phyloP scores from a whole-genome alignment of 2,113 vertebrate genomes.

The Pseudopipra pipra region DNA sequence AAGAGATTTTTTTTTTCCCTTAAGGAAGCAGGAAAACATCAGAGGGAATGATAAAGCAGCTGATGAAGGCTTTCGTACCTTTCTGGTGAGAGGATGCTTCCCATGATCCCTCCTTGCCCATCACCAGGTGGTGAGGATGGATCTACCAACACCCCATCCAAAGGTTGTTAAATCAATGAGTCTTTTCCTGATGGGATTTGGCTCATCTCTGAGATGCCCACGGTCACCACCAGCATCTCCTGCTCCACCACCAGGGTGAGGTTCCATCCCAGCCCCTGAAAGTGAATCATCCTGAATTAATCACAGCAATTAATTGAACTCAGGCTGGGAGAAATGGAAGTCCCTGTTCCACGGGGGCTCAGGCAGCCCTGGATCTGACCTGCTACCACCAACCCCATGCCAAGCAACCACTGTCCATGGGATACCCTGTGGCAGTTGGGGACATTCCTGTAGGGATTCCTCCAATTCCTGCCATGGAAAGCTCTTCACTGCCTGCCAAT shows the following conservation, averaged over 20 bases:
- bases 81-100: not conserved
- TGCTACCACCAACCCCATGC: not conserved
- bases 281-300: slow-evolving; percentile 33
- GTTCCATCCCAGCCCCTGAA: not conserved
- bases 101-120: not conserved
- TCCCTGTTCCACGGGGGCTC: not conserved
- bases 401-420: fast-evolving
- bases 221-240: not conserved
- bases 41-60: not conserved
- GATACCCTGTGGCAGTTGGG: not conserved
- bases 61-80: not conserved
- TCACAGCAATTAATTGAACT: not conserved
- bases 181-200: not conserved
- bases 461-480: not conserved
- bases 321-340: not conserved
- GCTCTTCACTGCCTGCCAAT: not conserved
- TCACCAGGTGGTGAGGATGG: fast-evolving
- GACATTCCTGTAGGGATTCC: slow-evolving; percentile 9
- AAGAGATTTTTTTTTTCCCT: not conserved
- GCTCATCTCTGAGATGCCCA: not conserved
- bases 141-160: not conserved
- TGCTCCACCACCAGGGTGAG: not conserved
- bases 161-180: not conserved
- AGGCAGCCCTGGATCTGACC: not conserved
- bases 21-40: not conserved